Base-by-base conservation (phyloP, 37 sponge, comb jelly and placozoan genomes). In the Diacarnus erythraeanus region DNA sequence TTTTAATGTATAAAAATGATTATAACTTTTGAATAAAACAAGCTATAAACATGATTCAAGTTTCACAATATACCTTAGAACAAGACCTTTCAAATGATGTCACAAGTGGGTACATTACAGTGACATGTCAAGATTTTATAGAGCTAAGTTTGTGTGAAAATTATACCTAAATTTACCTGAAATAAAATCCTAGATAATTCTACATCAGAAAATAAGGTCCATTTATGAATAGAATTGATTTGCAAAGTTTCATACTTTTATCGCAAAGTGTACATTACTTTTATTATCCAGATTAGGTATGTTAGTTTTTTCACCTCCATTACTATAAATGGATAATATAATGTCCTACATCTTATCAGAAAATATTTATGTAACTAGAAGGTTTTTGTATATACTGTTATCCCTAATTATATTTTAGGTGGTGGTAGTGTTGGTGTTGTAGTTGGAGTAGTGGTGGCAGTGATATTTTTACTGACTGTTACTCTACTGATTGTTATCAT, bases 81-180 rank as follows among this genome's bases (percentile, higher is more conserved):
- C 51, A 60, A 54, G 17, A 17, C 56, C 17, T 20, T 54, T 54
- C 56, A 54, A 54, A 54, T 54, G 56, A n/a, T n/a, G n/a, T 26
- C 61, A 6, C 6, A 12, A 47, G 12, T 47, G 51, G 51, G 51
- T 47, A 47, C 12, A 47, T 47, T 47, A 47, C 51, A 47, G 51
- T 47, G 51, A 47, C 12, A 47, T 47, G 12, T 47, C 51, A 47
- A 47, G 51, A 47, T 47, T 47, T 47, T 15, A 47, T 47, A 47
- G 10, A 47, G 51, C 51, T 47, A 47, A 15, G 9, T 20, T 60
- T 60, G 27, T 60, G 5, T 60, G 23, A 4, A 60, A 60, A 26
- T 26, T 25, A 60, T 25, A 60, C 61, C 61, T 60, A 60, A 60
- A 60, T 60, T 60, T 60, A 26, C 61, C 61, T 60, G 61, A 60